phyloP scores from a whole-genome alignment of 2,888 invertebrate genomes.

The Leistus spinibarbis region DNA sequence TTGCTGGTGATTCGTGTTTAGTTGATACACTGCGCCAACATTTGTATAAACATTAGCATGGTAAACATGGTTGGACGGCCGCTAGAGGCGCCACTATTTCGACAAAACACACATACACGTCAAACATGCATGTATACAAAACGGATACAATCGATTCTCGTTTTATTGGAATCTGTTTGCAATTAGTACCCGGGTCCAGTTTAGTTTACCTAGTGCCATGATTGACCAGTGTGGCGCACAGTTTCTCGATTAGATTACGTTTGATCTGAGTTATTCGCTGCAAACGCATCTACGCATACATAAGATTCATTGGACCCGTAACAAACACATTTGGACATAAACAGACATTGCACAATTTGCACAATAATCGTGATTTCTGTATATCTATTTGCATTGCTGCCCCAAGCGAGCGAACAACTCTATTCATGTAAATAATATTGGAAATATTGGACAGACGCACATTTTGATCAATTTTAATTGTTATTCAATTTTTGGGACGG shows the following conservation, averaged over 20 bases:
- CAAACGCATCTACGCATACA: not conserved
- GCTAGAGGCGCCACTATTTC: slow-evolving; percentile 9
- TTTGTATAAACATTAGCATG: slow-evolving; percentile 27
- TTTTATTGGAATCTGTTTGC: slow-evolving; percentile 23
- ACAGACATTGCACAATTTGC: too few species aligned
- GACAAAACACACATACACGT: not conserved
- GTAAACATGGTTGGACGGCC: slow-evolving; percentile 6
- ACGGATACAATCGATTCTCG: slow-evolving; percentile 21
- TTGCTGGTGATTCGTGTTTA: slow-evolving; percentile 6
- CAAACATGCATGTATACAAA: not conserved
- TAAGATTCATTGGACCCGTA: too few species aligned
- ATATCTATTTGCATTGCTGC: too few species aligned
- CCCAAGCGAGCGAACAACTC: too few species aligned
- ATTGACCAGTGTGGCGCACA: not conserved
- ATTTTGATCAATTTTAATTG: too few species aligned
- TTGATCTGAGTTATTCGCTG: not conserved
- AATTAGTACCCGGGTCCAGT: not conserved
- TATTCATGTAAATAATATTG: too few species aligned
- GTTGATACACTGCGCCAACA: slow-evolving; percentile 11
- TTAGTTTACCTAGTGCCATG: not conserved
- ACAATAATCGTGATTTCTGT: too few species aligned
- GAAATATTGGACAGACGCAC: too few species aligned
- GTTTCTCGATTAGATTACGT: not conserved
- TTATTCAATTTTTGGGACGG: too few species aligned
- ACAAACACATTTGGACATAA: too few species aligned